Evolutionary conservation across 2,797 vertebrate species (phyloP), one percentile per base, ranked within the genome.

Genomic region (Anomalospiza imberbis): DNA sequence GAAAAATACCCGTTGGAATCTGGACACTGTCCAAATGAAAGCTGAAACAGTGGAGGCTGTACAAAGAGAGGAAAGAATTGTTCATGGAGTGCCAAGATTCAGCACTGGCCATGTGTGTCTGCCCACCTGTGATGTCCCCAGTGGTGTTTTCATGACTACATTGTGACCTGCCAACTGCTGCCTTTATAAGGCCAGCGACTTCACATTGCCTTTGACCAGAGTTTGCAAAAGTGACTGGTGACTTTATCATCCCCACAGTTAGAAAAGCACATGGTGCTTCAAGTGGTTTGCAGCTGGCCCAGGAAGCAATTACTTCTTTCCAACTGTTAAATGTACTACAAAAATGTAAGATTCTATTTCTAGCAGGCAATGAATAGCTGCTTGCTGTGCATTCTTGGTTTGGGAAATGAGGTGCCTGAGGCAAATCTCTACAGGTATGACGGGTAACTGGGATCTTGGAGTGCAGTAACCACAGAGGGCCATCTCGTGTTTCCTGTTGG

Each of bases 51-150:
- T 6, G 11, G 53, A 42, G 24, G 11, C 5, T 17, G 31, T 44
- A 20, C 4, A 3, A n/a, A 65, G 7, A 42, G 45, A 55, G 29
- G 14, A 34, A 26, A 66, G 44, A 40, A 24, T 34, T 0, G 2
- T 42, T 60, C 17, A 13, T 0, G 2, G 3, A 45, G 19, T 29
- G 28, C 40, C 24, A 29, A 26, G 55, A 20, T 58, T 17, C 50
- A 72, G 60, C 28, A 6, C n/a, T 57, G 21, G 25, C 28, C 0
- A 0, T 29, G 40, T 38, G 38, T 38, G n/a, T 79, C 24, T 42
- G 22, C 19, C 29, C 22, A 28, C 40, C 18, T 45, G 18, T 16
- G 48, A 28, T 70, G 44, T 18, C 31, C 16, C 18, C 36, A 31
- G 60, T 8, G 40, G 63, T 17, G 3, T 66, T 82, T 10, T 29